Conservation (phyloP, 2,113 vertebrate genomes). For the Vireo altiloquus region DNA sequence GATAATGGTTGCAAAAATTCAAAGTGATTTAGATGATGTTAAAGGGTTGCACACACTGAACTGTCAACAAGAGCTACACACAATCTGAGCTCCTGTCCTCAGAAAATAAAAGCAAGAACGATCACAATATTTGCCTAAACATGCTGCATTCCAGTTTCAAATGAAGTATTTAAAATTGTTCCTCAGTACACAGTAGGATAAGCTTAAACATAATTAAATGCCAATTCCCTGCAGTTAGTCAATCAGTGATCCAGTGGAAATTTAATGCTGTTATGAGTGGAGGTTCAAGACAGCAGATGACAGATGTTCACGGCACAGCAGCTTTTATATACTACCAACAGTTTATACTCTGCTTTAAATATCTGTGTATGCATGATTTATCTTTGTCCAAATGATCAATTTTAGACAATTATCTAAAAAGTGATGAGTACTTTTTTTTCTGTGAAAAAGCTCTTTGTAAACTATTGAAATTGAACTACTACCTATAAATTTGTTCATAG, state of each 20-base stretch:
- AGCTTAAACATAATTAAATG: not conserved
- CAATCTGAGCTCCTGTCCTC: not conserved
- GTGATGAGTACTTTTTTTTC: not conserved
- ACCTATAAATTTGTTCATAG: not conserved
- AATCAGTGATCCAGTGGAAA: not conserved
- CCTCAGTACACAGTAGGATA: not conserved
- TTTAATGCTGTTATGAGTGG: not conserved
- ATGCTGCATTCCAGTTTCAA: not conserved
- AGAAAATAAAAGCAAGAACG: not conserved
- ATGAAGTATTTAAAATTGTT: not conserved
- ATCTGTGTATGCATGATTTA: not conserved
- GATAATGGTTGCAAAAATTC: not conserved
- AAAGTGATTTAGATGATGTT: not conserved
- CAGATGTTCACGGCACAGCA: not conserved
- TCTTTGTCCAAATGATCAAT: not conserved
- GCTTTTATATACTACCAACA: not conserved
- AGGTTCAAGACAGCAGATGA: not conserved
- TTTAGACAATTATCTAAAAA: not conserved
- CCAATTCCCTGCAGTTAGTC: not conserved
- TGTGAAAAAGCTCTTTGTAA: not conserved
- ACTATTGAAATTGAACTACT: not conserved
- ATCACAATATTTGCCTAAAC: constrained; percentile 31
- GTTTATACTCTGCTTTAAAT: not conserved
- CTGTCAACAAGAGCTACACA: not conserved
- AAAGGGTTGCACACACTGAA: not conserved